A percentile compares a stretch with the other conserved stretches of the same genome.
Evolutionary conservation across 2,113 vertebrate species (phyloP).

Genomic region (Entosphenus tridentatus): DNA sequence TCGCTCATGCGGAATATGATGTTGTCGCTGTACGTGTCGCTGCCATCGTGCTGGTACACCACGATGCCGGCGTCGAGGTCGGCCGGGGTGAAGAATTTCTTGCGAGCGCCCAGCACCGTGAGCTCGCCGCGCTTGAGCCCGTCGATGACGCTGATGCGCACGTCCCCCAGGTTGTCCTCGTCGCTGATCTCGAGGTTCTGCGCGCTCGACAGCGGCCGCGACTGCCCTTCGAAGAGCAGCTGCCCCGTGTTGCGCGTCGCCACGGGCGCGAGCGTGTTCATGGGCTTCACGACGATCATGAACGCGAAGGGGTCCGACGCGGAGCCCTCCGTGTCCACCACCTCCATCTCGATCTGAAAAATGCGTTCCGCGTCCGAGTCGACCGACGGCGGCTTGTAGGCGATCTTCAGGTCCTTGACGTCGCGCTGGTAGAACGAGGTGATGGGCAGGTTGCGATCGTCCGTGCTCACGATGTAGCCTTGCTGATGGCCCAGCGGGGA

Average conservation of each 20-base stretch:
- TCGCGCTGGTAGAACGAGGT: conserved; percentile 37
- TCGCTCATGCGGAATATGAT: conserved; percentile 38
- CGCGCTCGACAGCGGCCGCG: conserved; percentile 23
- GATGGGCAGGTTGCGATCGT: conserved; percentile 28
- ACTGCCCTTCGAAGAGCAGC: conserved; percentile 42
- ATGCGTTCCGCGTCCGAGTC: conserved; percentile 26
- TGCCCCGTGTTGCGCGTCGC: conserved; percentile 29
- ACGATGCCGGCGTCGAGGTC: conserved; percentile 30
- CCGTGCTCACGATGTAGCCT: conserved; percentile 31
- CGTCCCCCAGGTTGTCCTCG: conserved; percentile 31
- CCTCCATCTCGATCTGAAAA: conserved; percentile 39
- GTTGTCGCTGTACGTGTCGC: conserved; percentile 42
- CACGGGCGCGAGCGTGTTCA: conserved; percentile 33
- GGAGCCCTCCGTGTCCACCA: conserved; percentile 27
- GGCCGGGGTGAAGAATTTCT: conserved; percentile 26
- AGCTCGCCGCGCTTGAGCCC: conserved; percentile 31
- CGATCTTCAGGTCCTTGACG: conserved; percentile 31
- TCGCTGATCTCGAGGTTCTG: conserved; percentile 35
- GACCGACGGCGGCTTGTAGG: conserved; percentile 30
- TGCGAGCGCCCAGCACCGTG: conserved; percentile 18
- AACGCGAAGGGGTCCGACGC: conserved; percentile 41
- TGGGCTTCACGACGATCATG: conserved; percentile 37
- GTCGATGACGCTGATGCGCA: conserved; percentile 24
- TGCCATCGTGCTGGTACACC: conserved; percentile 39
- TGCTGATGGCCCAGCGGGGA: conserved; percentile 11